Evolutionary conservation across 2,797 vertebrate species (phyloP).

Genomic region (Rhadinocentrus ornatus): DNA sequence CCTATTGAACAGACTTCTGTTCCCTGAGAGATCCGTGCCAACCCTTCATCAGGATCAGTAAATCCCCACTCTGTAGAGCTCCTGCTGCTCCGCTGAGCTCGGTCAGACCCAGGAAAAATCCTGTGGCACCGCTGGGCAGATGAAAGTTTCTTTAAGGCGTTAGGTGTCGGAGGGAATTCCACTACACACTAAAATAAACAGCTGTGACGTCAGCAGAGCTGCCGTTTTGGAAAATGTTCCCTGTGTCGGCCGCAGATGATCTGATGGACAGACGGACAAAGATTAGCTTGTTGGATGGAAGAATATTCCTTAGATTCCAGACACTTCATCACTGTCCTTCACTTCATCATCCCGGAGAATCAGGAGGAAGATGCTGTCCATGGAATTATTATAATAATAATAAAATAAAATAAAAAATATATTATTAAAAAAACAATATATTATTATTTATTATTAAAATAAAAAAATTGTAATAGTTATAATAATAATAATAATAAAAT

Average conservation of each 20-base stretch:
- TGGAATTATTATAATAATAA: neutral
- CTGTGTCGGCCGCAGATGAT: constrained; percentile 42
- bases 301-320: neutral
- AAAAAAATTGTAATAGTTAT: too few species aligned
- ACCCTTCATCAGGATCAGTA: constrained; percentile 75
- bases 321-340: too few species aligned
- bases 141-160: constrained; percentile 74
- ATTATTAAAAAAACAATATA: too few species aligned
- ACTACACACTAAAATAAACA: constrained; percentile 73
- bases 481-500: too few species aligned
- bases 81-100: constrained; percentile 54
- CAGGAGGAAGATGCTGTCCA: neutral
- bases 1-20: constrained; percentile 72
- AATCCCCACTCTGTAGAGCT: constrained; percentile 62
- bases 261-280: constrained; percentile 34
- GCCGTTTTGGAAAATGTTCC: constrained; percentile 52
- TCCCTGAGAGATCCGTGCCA: constrained; percentile 69
- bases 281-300: constrained; percentile 10
- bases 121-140: constrained; percentile 58
- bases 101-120: constrained; percentile 64
- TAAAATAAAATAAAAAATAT: too few species aligned
- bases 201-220: constrained; percentile 67
- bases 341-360: neutral
- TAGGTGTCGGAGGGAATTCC: constrained; percentile 76
- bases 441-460: too few species aligned